Percentiles rank a stretch among this genome's conserved stretches.
phyloP scores from a whole-genome alignment of 1,140 invertebrate genomes.

The Trichonephila clavata region DNA sequence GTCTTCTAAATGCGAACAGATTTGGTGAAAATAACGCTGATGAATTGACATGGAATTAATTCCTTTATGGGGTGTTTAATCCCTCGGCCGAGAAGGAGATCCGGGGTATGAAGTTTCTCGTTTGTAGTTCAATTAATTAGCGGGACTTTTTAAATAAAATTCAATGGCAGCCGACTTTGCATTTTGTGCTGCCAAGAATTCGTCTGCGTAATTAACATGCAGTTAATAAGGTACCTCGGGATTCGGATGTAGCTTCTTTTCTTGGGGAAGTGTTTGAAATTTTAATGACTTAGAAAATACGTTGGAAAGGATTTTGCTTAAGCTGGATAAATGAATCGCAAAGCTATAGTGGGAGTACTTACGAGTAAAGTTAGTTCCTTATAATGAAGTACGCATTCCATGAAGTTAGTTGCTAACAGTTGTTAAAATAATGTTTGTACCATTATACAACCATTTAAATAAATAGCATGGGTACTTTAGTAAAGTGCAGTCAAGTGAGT shows the following conservation, averaged over 20 bases:
- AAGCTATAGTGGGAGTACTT: too few relatives aligned
- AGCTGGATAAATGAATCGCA: background rate
- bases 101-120: slow-evolving; percentile 23
- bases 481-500: too few relatives aligned
- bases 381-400: too few relatives aligned
- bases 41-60: slow-evolving; percentile 69
- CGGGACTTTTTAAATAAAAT: slow-evolving; percentile 36
- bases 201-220: background rate
- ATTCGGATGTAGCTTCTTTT: background rate
- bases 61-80: slow-evolving; percentile 43
- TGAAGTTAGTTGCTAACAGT: too few relatives aligned
- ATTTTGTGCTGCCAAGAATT: background rate
- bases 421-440: too few relatives aligned
- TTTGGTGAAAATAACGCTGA: slow-evolving; percentile 57
- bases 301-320: background rate
- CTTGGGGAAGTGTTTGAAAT: background rate
- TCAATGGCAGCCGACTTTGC: slow-evolving; percentile 11
- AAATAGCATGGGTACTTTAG: too few relatives aligned
- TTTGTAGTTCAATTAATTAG: slow-evolving; percentile 54
- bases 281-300: slow-evolving; percentile 4
- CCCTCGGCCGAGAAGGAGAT: background rate
- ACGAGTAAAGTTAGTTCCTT: too few relatives aligned
- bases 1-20: background rate
- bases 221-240: slow-evolving; percentile 1
- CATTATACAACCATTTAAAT: too few relatives aligned